Percentiles rank a stretch among this genome's conserved stretches.
Evolutionary conservation across 2,797 vertebrate species (phyloP).

Genomic region (Channallabes apus): DNA sequence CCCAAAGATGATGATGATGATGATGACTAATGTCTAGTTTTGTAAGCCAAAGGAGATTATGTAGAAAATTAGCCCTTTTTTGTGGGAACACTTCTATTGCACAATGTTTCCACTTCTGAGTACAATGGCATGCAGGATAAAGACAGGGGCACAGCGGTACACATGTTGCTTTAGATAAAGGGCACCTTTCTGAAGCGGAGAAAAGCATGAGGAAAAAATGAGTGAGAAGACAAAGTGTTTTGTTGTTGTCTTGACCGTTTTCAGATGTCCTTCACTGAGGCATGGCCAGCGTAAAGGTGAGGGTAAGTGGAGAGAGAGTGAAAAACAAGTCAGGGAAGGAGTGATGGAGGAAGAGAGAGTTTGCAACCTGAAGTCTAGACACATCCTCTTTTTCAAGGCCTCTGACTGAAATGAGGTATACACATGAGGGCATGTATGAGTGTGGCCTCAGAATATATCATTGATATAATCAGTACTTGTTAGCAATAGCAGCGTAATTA

Average conservation of each 20-base stretch:
- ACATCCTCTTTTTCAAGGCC: slow-evolving; percentile 48
- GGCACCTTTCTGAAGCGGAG: slow-evolving; percentile 15
- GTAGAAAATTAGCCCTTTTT: neutral
- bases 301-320: neutral
- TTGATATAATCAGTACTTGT: slow-evolving; percentile 75
- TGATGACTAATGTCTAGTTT: neutral
- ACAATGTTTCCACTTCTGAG: neutral
- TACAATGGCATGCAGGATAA: neutral
- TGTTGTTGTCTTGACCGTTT: slow-evolving; percentile 47
- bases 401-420: slow-evolving; percentile 21
- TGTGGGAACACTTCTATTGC: neutral
- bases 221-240: slow-evolving; percentile 25
- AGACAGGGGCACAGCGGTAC: slow-evolving; percentile 15
- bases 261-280: slow-evolving; percentile 51
- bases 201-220: neutral
- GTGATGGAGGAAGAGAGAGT: slow-evolving; percentile 25
- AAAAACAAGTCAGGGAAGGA: slow-evolving; percentile 15
- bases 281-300: slow-evolving; percentile 27
- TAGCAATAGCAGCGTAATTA: slow-evolving; percentile 72
- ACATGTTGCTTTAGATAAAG: slow-evolving; percentile 16
- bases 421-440: slow-evolving; percentile 10
- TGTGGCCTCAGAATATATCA: slow-evolving; percentile 72
- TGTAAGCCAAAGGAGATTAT: no score
- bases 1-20: neutral
- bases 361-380: slow-evolving; percentile 1